A percentile compares a stretch with the other conserved stretches of the same genome.
Evolutionary conservation across 2,888 invertebrate genomes (phyloP).

Genomic region (Leuctra nigra): DNA sequence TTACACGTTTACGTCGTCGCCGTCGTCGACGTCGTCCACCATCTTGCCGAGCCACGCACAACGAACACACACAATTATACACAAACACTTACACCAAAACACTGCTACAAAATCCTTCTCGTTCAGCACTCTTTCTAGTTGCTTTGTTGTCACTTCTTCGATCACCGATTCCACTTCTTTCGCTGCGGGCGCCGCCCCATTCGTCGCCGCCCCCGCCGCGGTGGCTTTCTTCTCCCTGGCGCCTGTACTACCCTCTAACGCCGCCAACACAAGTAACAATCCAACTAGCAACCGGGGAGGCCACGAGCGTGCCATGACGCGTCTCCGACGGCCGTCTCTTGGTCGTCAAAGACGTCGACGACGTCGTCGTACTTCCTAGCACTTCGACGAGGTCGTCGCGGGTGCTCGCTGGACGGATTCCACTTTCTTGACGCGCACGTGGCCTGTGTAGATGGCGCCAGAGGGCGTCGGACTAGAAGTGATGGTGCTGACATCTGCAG

Average conservation of each 20-base stretch:
- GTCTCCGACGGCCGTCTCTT: neutral
- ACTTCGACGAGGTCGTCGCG: neutral
- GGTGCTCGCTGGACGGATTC: neutral
- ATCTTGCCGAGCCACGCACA: neutral
- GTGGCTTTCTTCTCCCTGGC: slow-evolving; percentile 41
- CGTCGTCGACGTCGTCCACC: neutral
- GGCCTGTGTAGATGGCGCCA: neutral
- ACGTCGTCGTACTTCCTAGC: slow-evolving; percentile 1
- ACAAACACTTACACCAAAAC: slow-evolving; percentile 84
- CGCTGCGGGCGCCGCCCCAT: slow-evolving; percentile 35
- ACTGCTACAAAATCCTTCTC: slow-evolving; percentile 93
- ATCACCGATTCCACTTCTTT: slow-evolving; percentile 64
- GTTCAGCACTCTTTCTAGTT: slow-evolving; percentile 80
- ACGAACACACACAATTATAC: slow-evolving; percentile 12
- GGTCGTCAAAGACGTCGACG: slow-evolving; percentile 6
- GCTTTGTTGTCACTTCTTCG: slow-evolving; percentile 89
- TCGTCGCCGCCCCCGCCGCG: slow-evolving; percentile 40
- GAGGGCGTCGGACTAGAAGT: neutral
- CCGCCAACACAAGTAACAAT: slow-evolving; percentile 7
- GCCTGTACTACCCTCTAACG: slow-evolving; percentile 37
- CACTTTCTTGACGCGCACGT: neutral
- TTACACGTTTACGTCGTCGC: neutral
- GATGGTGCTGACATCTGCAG: slow-evolving; percentile 4
- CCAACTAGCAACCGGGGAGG: slow-evolving; percentile 24
- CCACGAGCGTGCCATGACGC: slow-evolving; percentile 23